Percentiles rank a stretch among this genome's conserved stretches.
Conservation (phyloP, 2,888 invertebrate species). For the Argyresthia albistria region DNA sequence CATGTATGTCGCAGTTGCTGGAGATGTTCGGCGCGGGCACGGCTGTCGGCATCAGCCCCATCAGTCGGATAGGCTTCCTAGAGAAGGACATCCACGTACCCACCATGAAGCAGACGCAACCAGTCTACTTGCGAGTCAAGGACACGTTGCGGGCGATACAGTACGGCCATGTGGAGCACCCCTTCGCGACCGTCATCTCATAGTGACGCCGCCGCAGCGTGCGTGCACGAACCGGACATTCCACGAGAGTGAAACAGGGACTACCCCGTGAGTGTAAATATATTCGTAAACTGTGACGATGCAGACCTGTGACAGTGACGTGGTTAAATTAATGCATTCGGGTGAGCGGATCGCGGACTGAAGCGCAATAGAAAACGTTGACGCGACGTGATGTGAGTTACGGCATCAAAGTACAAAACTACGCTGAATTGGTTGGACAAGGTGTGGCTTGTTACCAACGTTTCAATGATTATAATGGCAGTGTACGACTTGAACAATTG, state of each 20-base stretch:
- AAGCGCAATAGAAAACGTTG: too few species aligned
- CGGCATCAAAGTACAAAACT: too few species aligned
- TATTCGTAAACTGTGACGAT: too few species aligned
- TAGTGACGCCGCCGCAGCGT: conserved; percentile 24
- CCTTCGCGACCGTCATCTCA: conserved; percentile 77
- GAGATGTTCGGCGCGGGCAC: conserved; percentile 99
- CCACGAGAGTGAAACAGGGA: neutral
- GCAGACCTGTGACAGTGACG: neutral
- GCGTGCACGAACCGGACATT: neutral
- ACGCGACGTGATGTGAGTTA: too few species aligned
- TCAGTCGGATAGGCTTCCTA: conserved; percentile 87
- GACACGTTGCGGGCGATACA: conserved; percentile 90
- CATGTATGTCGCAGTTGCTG: conserved; percentile 76
- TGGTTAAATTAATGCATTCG: neutral
- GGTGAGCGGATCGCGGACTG: neutral
- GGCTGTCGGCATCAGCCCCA: conserved; percentile 94
- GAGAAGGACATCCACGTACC: conserved; percentile 79
- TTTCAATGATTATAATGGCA: too few species aligned
- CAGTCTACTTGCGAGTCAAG: conserved; percentile 81
- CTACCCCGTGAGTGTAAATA: neutral
- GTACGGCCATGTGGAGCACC: conserved; percentile 87
- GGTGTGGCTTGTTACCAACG: too few species aligned
- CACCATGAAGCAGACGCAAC: conserved; percentile 79
- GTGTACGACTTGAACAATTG: too few species aligned
- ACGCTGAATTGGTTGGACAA: too few species aligned